These are phyloP conservation scores for Aurelia sp. DNA, from an alignment of 30 jellyfish, hydroid and myxozoan species.

Conservation along the genomic window DNA sequence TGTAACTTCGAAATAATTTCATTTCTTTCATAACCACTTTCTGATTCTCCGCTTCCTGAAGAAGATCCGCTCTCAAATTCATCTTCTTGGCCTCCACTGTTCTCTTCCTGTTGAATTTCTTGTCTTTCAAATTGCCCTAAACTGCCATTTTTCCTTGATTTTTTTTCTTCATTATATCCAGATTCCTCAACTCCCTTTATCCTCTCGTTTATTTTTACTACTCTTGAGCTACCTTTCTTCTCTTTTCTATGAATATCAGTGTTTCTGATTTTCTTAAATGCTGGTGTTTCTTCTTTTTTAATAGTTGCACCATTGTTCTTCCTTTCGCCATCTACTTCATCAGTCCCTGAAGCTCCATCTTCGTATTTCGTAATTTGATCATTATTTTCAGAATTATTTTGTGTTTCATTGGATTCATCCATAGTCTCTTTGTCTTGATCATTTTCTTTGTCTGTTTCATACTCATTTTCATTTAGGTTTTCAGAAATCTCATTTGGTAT, in stretches of 20 bases:
- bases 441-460: not conserved
- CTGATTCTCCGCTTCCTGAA: too few relatives aligned
- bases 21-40: too few relatives aligned
- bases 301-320: not conserved
- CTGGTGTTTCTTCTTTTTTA: too few relatives aligned
- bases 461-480: not conserved
- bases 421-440: not conserved
- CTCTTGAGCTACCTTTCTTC: not conserved
- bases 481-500: too few relatives aligned
- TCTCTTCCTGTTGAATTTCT: not conserved
- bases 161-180: slow-evolving; percentile 2
- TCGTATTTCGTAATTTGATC: not conserved
- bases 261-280: too few relatives aligned
- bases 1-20: too few relatives aligned
- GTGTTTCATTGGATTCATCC: not conserved
- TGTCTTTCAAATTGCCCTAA: not conserved
- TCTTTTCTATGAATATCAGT: too few relatives aligned
- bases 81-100: not conserved
- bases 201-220: not conserved
- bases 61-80: not conserved
- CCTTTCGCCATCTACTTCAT: not conserved
- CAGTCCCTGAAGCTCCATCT: not conserved
- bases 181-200: not conserved
- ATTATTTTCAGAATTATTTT: not conserved
- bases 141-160: not conserved